These are phyloP conservation scores for Pocillopora verrucosa DNA, from an alignment of 64 coral and sea anemone species.

Conservation along the genomic window DNA sequence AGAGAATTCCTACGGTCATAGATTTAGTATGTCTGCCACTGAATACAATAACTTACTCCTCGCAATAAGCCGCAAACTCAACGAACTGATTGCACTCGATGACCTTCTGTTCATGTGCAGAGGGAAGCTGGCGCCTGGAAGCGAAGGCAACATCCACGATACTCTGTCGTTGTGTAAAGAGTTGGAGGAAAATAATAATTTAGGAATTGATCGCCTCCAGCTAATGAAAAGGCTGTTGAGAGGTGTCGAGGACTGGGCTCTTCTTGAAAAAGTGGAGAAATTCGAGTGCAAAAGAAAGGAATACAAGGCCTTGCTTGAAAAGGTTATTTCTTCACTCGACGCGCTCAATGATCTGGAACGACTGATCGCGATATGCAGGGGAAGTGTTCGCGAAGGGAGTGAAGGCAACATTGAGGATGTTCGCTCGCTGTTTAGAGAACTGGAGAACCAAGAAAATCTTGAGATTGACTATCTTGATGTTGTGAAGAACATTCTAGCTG, in stretches of 20 bases:
- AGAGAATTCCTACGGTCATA: not conserved
- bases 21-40: not conserved
- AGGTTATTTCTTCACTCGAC: not conserved
- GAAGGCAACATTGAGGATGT: too few species aligned
- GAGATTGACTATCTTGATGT: too few species aligned
- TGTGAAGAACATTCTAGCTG: too few species aligned
- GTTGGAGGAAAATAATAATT: not conserved
- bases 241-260: not conserved
- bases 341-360: slow-evolving; percentile 14
- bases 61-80: not conserved
- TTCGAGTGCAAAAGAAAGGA: not conserved
- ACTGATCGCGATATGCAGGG: not conserved
- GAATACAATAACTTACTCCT: not conserved
- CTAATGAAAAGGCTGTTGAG: not conserved
- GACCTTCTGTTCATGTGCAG: not conserved
- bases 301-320: not conserved
- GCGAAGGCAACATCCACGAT: not conserved
- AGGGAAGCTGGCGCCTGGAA: not conserved
- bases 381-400: too few species aligned
- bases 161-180: not conserved
- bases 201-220: not conserved
- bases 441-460: too few species aligned
- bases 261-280: not conserved
- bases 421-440: too few species aligned
- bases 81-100: not conserved